A percentile compares a stretch with the other conserved stretches of the same genome.
Conservation (phyloP, 2,113 vertebrate species). For the Halichoerus grypus region DNA sequence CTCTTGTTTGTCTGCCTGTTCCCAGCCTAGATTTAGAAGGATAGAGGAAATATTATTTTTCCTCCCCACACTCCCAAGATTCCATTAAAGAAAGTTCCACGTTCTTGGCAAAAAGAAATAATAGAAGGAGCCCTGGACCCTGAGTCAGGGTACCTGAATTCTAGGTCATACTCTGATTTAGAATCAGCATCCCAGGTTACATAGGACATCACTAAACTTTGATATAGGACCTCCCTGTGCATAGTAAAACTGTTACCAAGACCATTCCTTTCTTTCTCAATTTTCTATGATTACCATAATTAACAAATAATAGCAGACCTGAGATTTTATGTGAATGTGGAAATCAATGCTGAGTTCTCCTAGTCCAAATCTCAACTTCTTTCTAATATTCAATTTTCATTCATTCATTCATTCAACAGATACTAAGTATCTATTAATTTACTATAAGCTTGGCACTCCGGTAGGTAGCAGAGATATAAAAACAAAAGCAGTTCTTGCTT, state of each 20-base stretch:
- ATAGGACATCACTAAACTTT: neutral
- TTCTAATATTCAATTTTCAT: neutral
- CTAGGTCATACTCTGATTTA: neutral
- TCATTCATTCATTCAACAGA: neutral
- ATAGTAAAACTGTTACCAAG: neutral
- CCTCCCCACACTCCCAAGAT: neutral
- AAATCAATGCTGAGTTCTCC: neutral
- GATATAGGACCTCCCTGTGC: neutral
- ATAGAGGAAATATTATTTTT: neutral
- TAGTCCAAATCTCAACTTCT: neutral
- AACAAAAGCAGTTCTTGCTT: neutral
- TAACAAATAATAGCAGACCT: neutral
- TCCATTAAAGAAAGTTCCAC: neutral
- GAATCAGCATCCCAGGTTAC: neutral
- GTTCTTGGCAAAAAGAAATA: neutral
- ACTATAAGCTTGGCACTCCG: neutral
- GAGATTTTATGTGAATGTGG: neutral
- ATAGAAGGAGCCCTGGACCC: neutral
- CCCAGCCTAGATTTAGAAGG: neutral
- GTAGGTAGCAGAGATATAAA: constrained; percentile 25
- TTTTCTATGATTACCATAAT: neutral
- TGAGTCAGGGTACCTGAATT: neutral
- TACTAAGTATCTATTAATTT: neutral
- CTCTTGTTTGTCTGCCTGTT: neutral
- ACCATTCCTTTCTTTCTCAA: neutral